Conservation (phyloP, 2,797 vertebrate species). For the Smutsia temminckii region DNA sequence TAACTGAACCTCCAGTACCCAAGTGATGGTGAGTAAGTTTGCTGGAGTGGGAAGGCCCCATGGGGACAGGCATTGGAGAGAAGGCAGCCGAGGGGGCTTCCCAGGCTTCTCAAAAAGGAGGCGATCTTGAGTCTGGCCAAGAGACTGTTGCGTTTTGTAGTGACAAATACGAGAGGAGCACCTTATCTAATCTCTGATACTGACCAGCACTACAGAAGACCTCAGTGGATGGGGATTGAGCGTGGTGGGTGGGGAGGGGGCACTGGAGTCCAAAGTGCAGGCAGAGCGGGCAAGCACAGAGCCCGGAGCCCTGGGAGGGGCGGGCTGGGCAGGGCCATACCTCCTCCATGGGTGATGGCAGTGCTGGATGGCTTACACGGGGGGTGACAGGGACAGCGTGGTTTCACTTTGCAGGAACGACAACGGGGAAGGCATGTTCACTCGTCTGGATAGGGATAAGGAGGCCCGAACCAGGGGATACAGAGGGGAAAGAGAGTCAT, state of each 20-base stretch:
- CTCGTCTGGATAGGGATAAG: neutral
- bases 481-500: neutral
- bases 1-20: slow-evolving; percentile 45
- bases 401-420: neutral
- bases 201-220: neutral
- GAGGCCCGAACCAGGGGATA: neutral
- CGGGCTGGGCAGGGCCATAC: fast-evolving
- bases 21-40: neutral
- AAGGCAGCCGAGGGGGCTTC: neutral
- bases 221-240: neutral
- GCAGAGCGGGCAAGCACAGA: neutral
- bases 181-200: neutral
- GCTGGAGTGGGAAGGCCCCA: neutral
- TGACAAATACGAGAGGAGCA: neutral
- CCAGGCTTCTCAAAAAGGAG: neutral
- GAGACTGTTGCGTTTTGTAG: neutral
- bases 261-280: neutral
- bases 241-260: fast-evolving
- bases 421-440: neutral
- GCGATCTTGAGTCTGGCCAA: neutral
- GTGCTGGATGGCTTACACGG: neutral
- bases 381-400: neutral
- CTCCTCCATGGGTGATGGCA: neutral
- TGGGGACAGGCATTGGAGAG: neutral
- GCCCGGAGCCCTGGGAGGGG: neutral